Evolutionary conservation across 92 coral and sea anemone species (phyloP), one percentile per base, ranked within the genome.

Genomic region (Palythoa heliodiscus): DNA sequence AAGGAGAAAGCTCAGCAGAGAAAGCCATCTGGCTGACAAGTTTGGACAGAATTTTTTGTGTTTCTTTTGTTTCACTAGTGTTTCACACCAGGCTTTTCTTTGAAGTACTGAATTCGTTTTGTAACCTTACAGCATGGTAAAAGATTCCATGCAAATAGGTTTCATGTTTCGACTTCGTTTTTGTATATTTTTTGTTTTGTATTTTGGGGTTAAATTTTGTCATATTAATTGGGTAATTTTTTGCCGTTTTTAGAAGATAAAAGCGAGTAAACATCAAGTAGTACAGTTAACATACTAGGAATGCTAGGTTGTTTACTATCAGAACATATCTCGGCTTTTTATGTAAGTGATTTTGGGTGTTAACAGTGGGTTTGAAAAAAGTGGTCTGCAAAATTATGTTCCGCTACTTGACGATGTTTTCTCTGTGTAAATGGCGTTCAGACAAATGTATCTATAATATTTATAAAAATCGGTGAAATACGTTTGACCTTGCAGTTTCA

Each of bases 1-100:
- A 73, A 88, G 73, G 23, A 37, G 37, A 88, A 88, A 71, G n/a
- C 48, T 53, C 24, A 2, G 4, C 43, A 35, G 23, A 60, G 16
- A 35, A 25, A 23, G 55, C 19, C 15, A 3, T 39, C 84, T 7
- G 71, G 54, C 60, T 39, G 38, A 80, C 73, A 64, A n/a, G 2
- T 24, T 35, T 20, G 19, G 35, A 61, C 13, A 6, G 48, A 12
- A 14, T 20, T 47, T 17, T 47, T n/a, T 43, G 15, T 66, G 11
- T 23, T n/a, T 47, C 14, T 64, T 40, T 53, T 38, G 53, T 8
- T 54, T 20, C 48, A 8, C 50, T 25, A 24, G 17, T 69, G 23
- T 29, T 8, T 68, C 10, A 68, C 14, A 11, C 12, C 5, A n/a
- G 24, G 29, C 3, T 13, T 24, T 23, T 23, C 3, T 25, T 25